Base-by-base conservation (phyloP, 2,797 vertebrate genomes). In the Poecilia velifera region DNA sequence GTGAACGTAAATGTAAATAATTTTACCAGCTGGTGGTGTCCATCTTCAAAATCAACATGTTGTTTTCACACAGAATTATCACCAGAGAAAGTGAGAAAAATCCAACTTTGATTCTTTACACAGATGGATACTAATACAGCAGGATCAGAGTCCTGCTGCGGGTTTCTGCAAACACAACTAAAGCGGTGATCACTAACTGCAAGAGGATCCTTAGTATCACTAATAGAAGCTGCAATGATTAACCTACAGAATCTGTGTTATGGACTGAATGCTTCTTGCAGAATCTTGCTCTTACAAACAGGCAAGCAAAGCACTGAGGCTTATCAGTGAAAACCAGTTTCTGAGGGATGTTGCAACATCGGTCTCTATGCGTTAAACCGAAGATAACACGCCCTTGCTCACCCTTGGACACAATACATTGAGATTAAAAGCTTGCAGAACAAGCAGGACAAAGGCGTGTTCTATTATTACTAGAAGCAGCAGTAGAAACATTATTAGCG, bases 291-390 rank as follows among this genome's bases (percentile, higher is more conserved):
- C 68, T 73, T n/a, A 18, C 68, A 22, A 41, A 47, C 49, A 70
- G 22, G 51, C 1, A 1, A 25, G 7, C 10, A 74, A 74, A 62
- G 5, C 10, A 31, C 22, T 77, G 39, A 73, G 43, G 9, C 68
- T 78, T 72, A 73, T 59, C 76, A 72, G 70, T 47, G 20, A 78
- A 72, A 78, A 46, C 55, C 70, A 78, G 68, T 59, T 78, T 72
- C 39, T 57, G 36, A 71, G 3, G 20, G 25, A 18, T 36, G 28
- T 62, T 78, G 76, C 51, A 62, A 47, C 45, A 68, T 36, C 5
- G 31, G 47, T 22, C 43, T 59, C 18, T 55, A 3, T 34, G 20
- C 22, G 2, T 59, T 55, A 36, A 25, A 41, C 10, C 41, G 13
- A 59, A 34, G 68, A 78, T 72, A 57, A 78, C 46, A 59, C 74